A percentile compares a stretch with the other conserved stretches of the same genome.
These are phyloP conservation scores for Gephyroberyx darwinii DNA, from an alignment of 2,797 vertebrate species.

Conservation along the genomic window DNA sequence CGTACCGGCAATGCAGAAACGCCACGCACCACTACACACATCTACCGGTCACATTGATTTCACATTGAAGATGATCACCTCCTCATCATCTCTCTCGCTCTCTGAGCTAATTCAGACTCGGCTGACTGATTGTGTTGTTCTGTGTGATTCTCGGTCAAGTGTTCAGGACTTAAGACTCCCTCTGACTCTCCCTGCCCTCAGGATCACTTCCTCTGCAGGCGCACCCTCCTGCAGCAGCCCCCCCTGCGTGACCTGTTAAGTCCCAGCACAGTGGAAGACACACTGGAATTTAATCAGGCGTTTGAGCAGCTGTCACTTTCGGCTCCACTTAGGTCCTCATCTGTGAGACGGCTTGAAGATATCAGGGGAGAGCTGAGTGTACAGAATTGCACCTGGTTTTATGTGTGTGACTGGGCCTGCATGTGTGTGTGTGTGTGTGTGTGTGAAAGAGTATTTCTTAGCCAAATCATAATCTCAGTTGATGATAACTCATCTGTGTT, in stretches of 20 bases:
- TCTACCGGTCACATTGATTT: slow-evolving; percentile 33
- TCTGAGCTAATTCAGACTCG: slow-evolving; percentile 25
- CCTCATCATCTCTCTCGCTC: slow-evolving; percentile 14
- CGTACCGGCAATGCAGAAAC: slow-evolving; percentile 24
- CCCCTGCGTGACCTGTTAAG: slow-evolving; percentile 40
- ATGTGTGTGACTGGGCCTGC: not conserved
- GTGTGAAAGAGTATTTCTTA: not conserved
- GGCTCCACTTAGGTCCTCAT: slow-evolving; percentile 25
- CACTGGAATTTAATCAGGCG: slow-evolving; percentile 42
- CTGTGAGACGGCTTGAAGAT: slow-evolving; percentile 27
- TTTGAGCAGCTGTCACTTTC: slow-evolving; percentile 58
- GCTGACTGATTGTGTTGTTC: not conserved
- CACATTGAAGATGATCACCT: slow-evolving; percentile 35
- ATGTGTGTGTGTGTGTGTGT: slow-evolving; percentile 1
- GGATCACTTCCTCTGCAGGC: slow-evolving; percentile 10
- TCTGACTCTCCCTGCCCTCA: not conserved
- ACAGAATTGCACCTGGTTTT: slow-evolving; percentile 19
- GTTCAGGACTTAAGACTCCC: slow-evolving; percentile 33
- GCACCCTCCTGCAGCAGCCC: not conserved
- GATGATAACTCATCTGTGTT: not conserved
- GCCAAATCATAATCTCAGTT: not conserved
- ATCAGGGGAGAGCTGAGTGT: not conserved
- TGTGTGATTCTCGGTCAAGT: slow-evolving; percentile 23
- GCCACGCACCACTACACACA: slow-evolving; percentile 29
- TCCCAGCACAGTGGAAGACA: slow-evolving; percentile 25